Base-by-base conservation (phyloP, 2,888 invertebrate species). In the Tiphia femorata region DNA sequence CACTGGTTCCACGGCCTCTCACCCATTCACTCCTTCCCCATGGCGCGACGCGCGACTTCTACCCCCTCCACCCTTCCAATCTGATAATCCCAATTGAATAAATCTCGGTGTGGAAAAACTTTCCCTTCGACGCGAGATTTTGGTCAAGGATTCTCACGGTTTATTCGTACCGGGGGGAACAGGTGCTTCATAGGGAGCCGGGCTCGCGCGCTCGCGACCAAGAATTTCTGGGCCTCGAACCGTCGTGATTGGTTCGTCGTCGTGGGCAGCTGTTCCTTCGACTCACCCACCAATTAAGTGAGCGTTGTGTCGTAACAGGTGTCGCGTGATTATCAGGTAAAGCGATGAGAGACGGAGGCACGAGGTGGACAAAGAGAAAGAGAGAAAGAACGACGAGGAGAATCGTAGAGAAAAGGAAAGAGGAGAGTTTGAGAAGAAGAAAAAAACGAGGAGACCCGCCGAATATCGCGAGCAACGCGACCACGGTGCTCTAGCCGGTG, bases 251-350 rank as follows among this genome's bases (percentile, higher is more conserved):
- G 70, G 70, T 64, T 65, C 71, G 57, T 46, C 62, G 62, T 67
- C n/a, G 62, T 67, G 62, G 65, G 70, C 70, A 70, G 71, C 70
- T 70, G 71, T 68, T 68, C 63, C 59, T 67, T n/a, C n/a, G n/a
- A n/a, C n/a, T n/a, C 8, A 40, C 58, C 59, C 58, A 53, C 71
- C 63, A 70, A 70, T 70, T 70, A 70, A 70, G 65, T 67, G 65
- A 70, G 68, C 68, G 71, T 63, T 68, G 71, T 65, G 70, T 68
- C 71, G 71, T 70, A 70, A 70, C 70, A 70, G 70, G 70, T 70
- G 71, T 71, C 70, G 71, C 68, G 57, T 63, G 71, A 71, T 70
- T 68, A 70, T 68, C 65, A 55, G 62, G 44, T 59, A 62, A 8
- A 12, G 51, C 49, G 51, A 56, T 47, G 56, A 30, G 49, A 30